Evolutionary conservation across 2,888 invertebrate species (phyloP).

Genomic region (Torymus aiolomorphi): DNA sequence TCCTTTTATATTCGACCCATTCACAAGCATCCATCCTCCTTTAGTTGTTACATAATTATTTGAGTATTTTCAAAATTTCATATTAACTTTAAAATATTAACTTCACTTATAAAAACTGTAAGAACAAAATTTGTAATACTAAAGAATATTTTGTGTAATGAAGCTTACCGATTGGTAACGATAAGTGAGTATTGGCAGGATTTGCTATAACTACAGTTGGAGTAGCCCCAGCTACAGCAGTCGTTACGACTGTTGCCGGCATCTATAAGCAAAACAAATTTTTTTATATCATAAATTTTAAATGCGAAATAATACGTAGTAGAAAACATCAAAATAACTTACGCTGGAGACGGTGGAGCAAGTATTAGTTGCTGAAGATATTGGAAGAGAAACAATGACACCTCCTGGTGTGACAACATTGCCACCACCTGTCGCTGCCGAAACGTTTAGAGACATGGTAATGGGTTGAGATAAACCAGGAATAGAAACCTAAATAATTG

Average conservation of each 20-base stretch:
- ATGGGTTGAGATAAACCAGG: constrained; percentile 91
- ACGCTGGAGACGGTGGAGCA: constrained; percentile 74
- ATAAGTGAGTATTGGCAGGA: constrained; percentile 75
- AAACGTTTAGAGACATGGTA: constrained; percentile 85
- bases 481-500: constrained; percentile 81
- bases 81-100: no score
- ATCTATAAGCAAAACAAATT: constrained; percentile 64
- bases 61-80: no score
- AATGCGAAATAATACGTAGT: constrained; percentile 15
- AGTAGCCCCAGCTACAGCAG: constrained; percentile 71
- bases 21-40: no score
- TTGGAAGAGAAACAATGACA: constrained; percentile 83
- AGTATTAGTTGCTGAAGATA: constrained; percentile 75
- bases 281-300: neutral
- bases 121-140: no score
- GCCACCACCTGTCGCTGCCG: constrained; percentile 78
- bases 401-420: constrained; percentile 77
- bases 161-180: constrained; percentile 73
- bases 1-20: no score
- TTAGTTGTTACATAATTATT: no score
- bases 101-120: no score
- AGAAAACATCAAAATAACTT: constrained; percentile 60
- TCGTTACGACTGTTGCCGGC: constrained; percentile 73
- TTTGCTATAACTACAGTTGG: constrained; percentile 75
- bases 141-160: no score